phyloP scores from a whole-genome alignment of 2,113 vertebrate species.

The Tenebrosternarchus preto region DNA sequence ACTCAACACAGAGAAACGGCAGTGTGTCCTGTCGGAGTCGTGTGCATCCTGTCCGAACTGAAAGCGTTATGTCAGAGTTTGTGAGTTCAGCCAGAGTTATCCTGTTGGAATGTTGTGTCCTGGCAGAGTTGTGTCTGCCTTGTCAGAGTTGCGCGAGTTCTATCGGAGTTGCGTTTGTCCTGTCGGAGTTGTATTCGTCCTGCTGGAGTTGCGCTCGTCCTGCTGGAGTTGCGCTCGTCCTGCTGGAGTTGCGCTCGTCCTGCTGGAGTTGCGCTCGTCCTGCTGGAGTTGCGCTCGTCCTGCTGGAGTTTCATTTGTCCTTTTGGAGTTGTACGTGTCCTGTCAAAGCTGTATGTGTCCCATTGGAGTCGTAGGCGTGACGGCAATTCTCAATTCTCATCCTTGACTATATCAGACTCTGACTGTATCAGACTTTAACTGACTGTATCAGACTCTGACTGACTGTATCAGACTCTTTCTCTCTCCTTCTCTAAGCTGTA shows the following conservation, averaged over 20 bases:
- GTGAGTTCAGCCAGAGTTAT: too few relatives aligned
- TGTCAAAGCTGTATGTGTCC: too few relatives aligned
- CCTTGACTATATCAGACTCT: conserved; percentile 20
- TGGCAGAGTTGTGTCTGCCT: too few relatives aligned
- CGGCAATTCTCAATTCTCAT: not conserved
- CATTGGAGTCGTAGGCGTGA: not conserved
- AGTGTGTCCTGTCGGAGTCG: too few relatives aligned
- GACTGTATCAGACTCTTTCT: conserved; percentile 30
- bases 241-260: not conserved
- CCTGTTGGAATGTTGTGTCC: too few relatives aligned
- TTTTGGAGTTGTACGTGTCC: too few relatives aligned
- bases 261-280: not conserved
- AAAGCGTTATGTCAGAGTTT: too few relatives aligned
- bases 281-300: not conserved
- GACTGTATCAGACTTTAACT: too few relatives aligned
- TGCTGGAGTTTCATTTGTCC: not conserved
- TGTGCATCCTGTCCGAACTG: too few relatives aligned
- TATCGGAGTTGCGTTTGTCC: not conserved
- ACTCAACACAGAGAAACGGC: not conserved
- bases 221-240: too few relatives aligned
- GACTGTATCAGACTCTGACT: conserved; percentile 36
- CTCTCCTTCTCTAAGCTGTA: conserved; percentile 1
- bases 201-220: not conserved
- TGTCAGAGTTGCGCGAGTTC: not conserved
- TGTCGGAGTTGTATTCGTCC: not conserved